These are phyloP conservation scores for Piezodorus guildinii DNA, from an alignment of 1,140 invertebrate species.

Conservation along the genomic window DNA sequence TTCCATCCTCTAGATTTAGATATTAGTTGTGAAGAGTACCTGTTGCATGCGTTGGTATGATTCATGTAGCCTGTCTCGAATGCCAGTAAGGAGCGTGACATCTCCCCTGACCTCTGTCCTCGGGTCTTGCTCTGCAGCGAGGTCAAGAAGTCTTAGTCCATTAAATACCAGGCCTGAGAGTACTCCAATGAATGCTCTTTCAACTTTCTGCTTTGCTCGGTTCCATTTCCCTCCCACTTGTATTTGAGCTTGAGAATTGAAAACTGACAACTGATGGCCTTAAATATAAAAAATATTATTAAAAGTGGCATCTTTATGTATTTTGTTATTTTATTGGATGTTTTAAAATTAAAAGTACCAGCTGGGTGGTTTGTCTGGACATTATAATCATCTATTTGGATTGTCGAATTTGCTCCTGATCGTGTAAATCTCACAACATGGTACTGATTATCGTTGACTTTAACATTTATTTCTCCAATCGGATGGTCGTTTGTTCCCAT, in stretches of 20 bases:
- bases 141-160: conserved; percentile 67
- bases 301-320: neutral
- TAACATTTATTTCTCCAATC: conserved; percentile 74
- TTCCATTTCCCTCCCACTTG: conserved; percentile 80
- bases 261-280: conserved; percentile 80
- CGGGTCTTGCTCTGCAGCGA: conserved; percentile 68
- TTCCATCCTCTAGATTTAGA: no score
- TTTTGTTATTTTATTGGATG: no score
- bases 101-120: conserved; percentile 59
- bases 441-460: conserved; percentile 87
- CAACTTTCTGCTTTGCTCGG: conserved; percentile 49
- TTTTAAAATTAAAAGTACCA: conserved; percentile 38
- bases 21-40: conserved; percentile 34
- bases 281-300: conserved; percentile 19
- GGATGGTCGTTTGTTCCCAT: conserved; percentile 84
- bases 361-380: conserved; percentile 67
- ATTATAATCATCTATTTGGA: conserved; percentile 85
- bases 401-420: conserved; percentile 75
- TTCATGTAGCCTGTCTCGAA: conserved; percentile 53
- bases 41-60: conserved; percentile 68
- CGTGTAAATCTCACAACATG: conserved; percentile 84
- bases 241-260: conserved; percentile 83
- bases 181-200: conserved; percentile 70
- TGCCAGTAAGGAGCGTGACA: conserved; percentile 56
- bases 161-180: conserved; percentile 82